Base-by-base conservation (phyloP, 1,140 invertebrate genomes). In the Drosophila sturtevanti region DNA sequence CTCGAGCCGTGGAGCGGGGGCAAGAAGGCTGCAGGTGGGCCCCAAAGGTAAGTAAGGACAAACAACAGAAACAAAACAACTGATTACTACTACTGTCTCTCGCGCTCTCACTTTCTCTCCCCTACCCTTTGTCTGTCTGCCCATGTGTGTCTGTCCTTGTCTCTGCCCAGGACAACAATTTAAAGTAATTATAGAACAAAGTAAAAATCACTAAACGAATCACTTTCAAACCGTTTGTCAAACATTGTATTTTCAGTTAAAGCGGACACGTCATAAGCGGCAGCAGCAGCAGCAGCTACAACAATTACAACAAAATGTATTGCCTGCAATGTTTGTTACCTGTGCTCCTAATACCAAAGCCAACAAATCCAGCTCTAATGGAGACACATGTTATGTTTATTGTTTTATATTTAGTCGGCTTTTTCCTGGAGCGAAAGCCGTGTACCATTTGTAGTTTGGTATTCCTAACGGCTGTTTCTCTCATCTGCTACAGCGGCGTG, bases 311-410 rank as follows among this genome's bases (percentile, higher is more conserved):
- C 63, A 77, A 52, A 86, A 99, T 99, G 98, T 99, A 99, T 94
- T 99, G 98, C 93, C 94, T 99, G 87, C 98, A 99, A 94, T 99
- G 98, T 97, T 93, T 99, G 79, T 97, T 99, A 80, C 98, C 98
- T 58, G 98, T 99, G 58, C 93, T 99, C 63, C 94, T 99, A 55
- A 98, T 99, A 92, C 98, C 98, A 70, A 99, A 99, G 93, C 98
- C 98, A 41, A 94, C 97, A 41, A 99, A 99, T 93, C 97, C 98
- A 81, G 97, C 97, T 35, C 93, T 99, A 21, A 94, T 99, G 66
- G 97, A 98, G 92, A 99, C 98, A 65, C 98, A 99, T 93, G 96
- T 98, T 35, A 97, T 99, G 96, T 98, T 99, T 91, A 97, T 99
- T 94, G 95, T 97, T 41, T 93, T 99, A 9, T 99, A 98, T 92